Base-by-base conservation (phyloP, 2,888 invertebrate genomes). In the Xestia rhomboidea region DNA sequence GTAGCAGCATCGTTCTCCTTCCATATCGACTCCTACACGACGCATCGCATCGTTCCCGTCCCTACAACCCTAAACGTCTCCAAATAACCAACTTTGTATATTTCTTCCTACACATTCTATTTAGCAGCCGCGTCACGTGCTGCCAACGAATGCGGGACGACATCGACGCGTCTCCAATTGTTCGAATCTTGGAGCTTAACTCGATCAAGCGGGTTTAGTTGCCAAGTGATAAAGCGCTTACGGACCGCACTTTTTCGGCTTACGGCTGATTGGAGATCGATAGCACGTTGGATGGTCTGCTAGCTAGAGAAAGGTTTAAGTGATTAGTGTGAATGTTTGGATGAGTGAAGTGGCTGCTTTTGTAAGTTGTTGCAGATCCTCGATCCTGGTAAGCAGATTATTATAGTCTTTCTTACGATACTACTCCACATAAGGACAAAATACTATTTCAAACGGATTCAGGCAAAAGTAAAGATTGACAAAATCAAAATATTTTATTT, bases 131-230 rank as follows among this genome's bases (percentile, higher is more conserved):
- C 79, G 76, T 92, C 96, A 95, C 96, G 96, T 93, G 89, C 83
- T 82, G 81, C 92, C 92, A 94, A 95, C 94, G 95, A 95, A 93
- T 91, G 91, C 92, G 89, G 90, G 83, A 85, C 89, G 88, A 88
- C 89, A 71, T 86, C 91, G 91, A 93, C 92, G 92, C 92, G 93
- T 93, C 92, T 89, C 90, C 94, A 94, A 96, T 95, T 96, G 95
- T 95, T 95, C 92, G 94, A 96, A 96, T 96, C 96, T 96, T 96
- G 95, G 91, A 91, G 89, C 94, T 94, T 95, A 96, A 96, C 95
- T 94, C 93, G 93, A 94, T 95, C 93, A 92, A 88, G 88, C 88
- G 88, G 88, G 89, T 86, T 88, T 87, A 88, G 95, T 95, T 94
- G 95, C 94, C 90, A 86, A 90, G 94, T 85, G 93, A 94, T 95